phyloP scores from a whole-genome alignment of 2,888 invertebrate species.

The Melolontha melolontha region DNA sequence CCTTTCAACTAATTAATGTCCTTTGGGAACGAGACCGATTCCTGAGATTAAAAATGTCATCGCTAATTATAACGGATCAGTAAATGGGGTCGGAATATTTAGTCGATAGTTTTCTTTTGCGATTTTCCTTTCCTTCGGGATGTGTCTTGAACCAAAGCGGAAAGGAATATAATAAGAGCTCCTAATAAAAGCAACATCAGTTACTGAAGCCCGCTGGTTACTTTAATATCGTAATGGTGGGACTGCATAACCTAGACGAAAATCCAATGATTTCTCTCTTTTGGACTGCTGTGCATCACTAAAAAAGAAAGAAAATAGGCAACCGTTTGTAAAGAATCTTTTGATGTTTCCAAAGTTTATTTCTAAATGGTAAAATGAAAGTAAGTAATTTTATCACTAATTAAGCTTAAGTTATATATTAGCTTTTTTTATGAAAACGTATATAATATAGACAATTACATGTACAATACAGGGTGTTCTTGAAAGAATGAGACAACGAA shows the following conservation, averaged over 20 bases:
- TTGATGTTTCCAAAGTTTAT: no score
- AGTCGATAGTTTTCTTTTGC: neutral
- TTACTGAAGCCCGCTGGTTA: conserved; percentile 3
- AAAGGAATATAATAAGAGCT: neutral
- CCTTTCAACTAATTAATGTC: conserved; percentile 61
- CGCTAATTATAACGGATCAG: conserved; percentile 48
- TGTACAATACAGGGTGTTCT: no score
- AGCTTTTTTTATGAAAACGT: no score
- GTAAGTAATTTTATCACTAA: no score
- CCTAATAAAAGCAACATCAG: conserved; percentile 15
- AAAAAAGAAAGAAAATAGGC: no score
- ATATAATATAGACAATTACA: no score
- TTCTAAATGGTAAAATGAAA: no score
- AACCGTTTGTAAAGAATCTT: no score
- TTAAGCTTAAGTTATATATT: no score
- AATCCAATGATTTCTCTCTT: conserved; percentile 5
- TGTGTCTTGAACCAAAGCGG: neutral
- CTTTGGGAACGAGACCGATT: conserved; percentile 52
- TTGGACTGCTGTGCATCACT: no score
- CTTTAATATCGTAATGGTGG: conserved; percentile 14
- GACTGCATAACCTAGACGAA: conserved; percentile 1
- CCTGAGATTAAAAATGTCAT: conserved; percentile 54
- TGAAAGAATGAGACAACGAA: no score
- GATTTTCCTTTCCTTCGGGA: neutral
- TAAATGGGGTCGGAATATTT: neutral